These are phyloP conservation scores for Cotesia vestalis DNA, from an alignment of 1,140 invertebrate genomes.

Conservation along the genomic window DNA sequence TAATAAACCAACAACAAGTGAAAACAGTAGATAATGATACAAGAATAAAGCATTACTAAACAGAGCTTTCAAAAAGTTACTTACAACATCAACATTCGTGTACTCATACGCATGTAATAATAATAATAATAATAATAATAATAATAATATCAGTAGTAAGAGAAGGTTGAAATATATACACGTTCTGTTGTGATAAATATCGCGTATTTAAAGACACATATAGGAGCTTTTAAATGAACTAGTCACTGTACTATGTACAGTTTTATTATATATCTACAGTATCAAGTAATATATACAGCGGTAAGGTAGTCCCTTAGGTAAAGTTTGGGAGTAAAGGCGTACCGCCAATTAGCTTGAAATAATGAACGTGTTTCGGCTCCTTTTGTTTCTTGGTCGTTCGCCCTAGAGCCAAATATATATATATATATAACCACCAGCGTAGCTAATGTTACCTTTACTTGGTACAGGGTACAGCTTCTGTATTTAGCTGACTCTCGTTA, in stretches of 20 bases:
- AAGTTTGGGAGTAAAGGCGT: slow-evolving; percentile 47
- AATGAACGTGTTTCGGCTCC: slow-evolving; percentile 66
- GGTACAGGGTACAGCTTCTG: too few relatives aligned
- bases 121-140: too few relatives aligned
- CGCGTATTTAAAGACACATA: background rate
- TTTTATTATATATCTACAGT: background rate
- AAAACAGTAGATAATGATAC: too few relatives aligned
- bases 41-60: too few relatives aligned
- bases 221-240: background rate
- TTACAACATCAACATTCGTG: too few relatives aligned
- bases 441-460: slow-evolving; percentile 29
- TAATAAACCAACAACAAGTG: too few relatives aligned
- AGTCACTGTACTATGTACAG: background rate
- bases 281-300: slow-evolving; percentile 12
- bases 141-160: background rate
- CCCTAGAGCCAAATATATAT: slow-evolving; percentile 44
- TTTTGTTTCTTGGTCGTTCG: slow-evolving; percentile 64
- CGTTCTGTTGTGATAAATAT: background rate
- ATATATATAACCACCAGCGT: slow-evolving; percentile 38
- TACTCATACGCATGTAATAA: too few relatives aligned
- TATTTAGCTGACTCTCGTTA: background rate
- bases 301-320: slow-evolving; percentile 17
- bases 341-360: slow-evolving; percentile 68
- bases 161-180: background rate
- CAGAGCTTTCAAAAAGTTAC: too few relatives aligned